Evolutionary conservation across 2,113 vertebrate genomes (phyloP), one percentile per base, ranked within the genome.

Genomic region (Cyprinodon tularosa): DNA sequence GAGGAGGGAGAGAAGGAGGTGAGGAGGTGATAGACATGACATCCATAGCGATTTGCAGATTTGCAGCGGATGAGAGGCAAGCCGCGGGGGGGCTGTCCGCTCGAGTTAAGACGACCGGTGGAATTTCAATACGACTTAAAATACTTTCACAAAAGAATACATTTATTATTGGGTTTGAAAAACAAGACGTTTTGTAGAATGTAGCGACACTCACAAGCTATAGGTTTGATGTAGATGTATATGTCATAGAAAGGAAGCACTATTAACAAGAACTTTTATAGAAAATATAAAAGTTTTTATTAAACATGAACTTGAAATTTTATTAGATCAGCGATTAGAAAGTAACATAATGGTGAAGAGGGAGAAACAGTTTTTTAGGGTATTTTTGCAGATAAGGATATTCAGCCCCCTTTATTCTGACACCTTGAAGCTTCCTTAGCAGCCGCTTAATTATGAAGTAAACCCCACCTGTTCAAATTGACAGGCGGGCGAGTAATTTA

Each of bases 11-110:
- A 39, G 64, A n/a, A 4, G 14, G 63, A n/a, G n/a, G 40, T 42
- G 22, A 13, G 60, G 44, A 40, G 20, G 69, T 67, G 81, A 67
- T 64, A 77, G 73, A 80, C 74, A 60, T 63, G 47, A 39, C 37
- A 44, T 85, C 88, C 72, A 77, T 63, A 71, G 81, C 83, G 81
- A 91, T 88, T 86, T 78, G 61, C 77, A 74, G 73, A 86, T 88
- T 66, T 45, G 14, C 77, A 61, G 79, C 62, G 74, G 62, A 83
- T 36, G 72, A 89, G 85, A 82, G 36, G 66, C 38, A 38, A 71
- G 86, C 87, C 36, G 6, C 20, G 15, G 69, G 78, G 29, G 45
- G 3, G 62, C 80, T 83, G 77, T 80, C 85, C 69, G 22, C 63
- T 22, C 20, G 47, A 77, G 77, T 82, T 76, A 81, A 29, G 68